A percentile compares a stretch with the other conserved stretches of the same genome.
Conservation (phyloP, 2,888 invertebrate genomes). For the Cephus rjabovi region DNA sequence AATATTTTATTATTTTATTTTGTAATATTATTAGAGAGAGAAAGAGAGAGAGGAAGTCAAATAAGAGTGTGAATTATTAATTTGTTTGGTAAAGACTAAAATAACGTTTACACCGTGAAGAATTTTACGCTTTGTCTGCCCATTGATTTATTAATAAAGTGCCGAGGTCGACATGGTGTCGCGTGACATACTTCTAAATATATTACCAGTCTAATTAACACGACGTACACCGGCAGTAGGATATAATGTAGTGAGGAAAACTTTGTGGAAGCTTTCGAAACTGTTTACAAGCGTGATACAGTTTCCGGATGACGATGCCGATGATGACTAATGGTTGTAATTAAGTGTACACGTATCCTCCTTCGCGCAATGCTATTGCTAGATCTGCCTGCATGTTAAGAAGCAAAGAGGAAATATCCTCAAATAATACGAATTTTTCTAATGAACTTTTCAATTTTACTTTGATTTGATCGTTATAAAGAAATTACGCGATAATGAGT, state of each 20-base stretch:
- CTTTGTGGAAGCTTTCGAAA: neutral
- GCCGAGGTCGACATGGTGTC: neutral
- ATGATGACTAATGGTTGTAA: neutral
- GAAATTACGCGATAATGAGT: neutral
- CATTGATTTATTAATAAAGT: constrained; percentile 8
- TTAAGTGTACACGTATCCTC: neutral
- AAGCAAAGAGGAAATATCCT: neutral
- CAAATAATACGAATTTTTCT: neutral
- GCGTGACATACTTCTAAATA: neutral
- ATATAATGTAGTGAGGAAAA: neutral
- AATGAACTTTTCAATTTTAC: neutral
- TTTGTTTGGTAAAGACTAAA: neutral
- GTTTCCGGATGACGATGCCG: constrained; percentile 1
- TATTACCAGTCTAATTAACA: neutral
- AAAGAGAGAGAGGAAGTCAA: neutral
- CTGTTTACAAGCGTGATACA: neutral
- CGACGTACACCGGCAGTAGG: neutral
- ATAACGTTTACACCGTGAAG: neutral
- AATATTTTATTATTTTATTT: neutral
- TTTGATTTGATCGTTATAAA: neutral
- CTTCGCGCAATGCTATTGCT: neutral
- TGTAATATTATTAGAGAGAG: neutral
- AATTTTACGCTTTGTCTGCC: neutral
- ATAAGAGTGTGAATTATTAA: neutral
- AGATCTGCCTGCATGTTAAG: neutral